These are phyloP conservation scores for Lepeophtheirus salmonis DNA, from an alignment of 1,140 invertebrate genomes.

Conservation along the genomic window DNA sequence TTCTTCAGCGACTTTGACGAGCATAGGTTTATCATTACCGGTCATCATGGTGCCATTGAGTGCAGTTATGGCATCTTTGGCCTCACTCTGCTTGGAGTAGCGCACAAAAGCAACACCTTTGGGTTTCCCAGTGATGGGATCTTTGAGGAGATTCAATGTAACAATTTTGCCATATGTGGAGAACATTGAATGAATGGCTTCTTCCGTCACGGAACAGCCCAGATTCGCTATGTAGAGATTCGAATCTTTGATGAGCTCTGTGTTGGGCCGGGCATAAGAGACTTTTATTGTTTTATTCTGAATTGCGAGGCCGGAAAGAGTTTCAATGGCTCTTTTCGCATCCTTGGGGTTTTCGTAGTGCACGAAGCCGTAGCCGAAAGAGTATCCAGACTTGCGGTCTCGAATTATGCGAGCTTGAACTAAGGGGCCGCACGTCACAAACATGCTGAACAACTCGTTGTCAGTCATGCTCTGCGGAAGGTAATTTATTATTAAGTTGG, in stretches of 20 bases:
- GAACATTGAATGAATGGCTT: slow-evolving; percentile 18
- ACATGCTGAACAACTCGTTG: slow-evolving; percentile 68
- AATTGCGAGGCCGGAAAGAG: slow-evolving; percentile 67
- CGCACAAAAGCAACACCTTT: slow-evolving; percentile 27
- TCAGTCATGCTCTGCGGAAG: slow-evolving; percentile 80
- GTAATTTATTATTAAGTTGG: slow-evolving; percentile 88
- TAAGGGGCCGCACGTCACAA: slow-evolving; percentile 62
- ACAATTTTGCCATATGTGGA: slow-evolving; percentile 3
- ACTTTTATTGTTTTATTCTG: slow-evolving; percentile 72
- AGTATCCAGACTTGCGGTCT: slow-evolving; percentile 78
- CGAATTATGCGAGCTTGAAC: slow-evolving; percentile 79
- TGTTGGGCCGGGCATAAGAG: slow-evolving; percentile 70
- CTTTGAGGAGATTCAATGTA: background rate
- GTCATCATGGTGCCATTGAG: slow-evolving; percentile 44
- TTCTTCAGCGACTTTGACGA: slow-evolving; percentile 75
- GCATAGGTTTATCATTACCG: slow-evolving; percentile 53
- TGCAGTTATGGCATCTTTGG: slow-evolving; percentile 60
- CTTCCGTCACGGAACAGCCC: slow-evolving; percentile 38
- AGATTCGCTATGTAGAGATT: slow-evolving; percentile 85
- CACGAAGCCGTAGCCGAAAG: slow-evolving; percentile 89
- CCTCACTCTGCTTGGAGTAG: slow-evolving; percentile 60
- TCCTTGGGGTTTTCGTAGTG: slow-evolving; percentile 69
- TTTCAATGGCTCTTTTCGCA: slow-evolving; percentile 60
- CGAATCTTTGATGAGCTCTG: slow-evolving; percentile 80
- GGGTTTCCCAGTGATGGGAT: background rate